Evolutionary conservation across 2,113 vertebrate species (phyloP), one percentile per base, ranked within the genome.

Genomic region (Canis aureus): DNA sequence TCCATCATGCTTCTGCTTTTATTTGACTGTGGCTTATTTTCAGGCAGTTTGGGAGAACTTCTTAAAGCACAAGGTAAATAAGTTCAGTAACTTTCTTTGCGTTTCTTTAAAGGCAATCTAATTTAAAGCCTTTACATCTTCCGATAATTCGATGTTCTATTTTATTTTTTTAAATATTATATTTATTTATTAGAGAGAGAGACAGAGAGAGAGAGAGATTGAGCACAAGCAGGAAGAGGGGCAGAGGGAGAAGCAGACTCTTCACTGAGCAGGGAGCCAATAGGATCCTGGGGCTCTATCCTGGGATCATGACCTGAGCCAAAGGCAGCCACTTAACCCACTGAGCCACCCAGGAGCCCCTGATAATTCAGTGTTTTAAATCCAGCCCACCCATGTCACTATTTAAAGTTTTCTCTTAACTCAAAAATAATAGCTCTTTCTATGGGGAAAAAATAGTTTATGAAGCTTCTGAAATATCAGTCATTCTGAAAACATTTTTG

Each of bases 41-140:
- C 38, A 92, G 93, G 3, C 16, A 32, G 32, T 95, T 95, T 96
- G 93, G 49, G 80, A 94, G 64, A 94, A 82, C 32, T 86, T 97
- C 53, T 60, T 32, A 53, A 27, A 93, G 17, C 35, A 59, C 22
- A 91, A 86, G 43, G 22, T 55, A 91, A 85, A 10, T 94, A 64
- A 53, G 20, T 64, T 27, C 25, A 80, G 74, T 35, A 80, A 53
- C 8, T 89, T 96, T 82, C 43, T 69, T 71, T 51, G n/a, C 20
- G 38, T 60, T 86, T 23, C 62, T 67, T 64, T 66, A 86, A 95
- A 67, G 53, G n/a, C 20, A 86, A 64, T 64, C 51, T 84, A 73
- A 78, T 51, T 87, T 83, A 89, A 95, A 96, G 22, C 15, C 16
- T n/a, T 95, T 73, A 11, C 43, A 76, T 96, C 43, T 93, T 88